phyloP scores from a whole-genome alignment of 2,797 vertebrate species.

The Pteronotus mesoamericanus region DNA sequence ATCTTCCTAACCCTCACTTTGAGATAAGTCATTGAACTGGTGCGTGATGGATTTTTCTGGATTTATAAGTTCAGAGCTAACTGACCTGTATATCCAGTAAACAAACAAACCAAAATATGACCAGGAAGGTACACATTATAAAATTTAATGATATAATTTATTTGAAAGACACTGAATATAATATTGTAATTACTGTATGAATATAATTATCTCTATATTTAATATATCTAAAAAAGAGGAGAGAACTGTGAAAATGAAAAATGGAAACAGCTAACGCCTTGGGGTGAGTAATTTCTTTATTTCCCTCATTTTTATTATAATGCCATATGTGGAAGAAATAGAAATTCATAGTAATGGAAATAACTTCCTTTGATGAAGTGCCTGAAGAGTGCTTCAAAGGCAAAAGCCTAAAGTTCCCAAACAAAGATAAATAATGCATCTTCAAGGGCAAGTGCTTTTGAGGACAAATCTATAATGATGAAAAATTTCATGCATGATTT shows the following conservation, averaged over 20 bases:
- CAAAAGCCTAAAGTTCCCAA: slow-evolving; percentile 17
- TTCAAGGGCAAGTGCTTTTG: slow-evolving; percentile 45
- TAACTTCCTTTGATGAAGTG: slow-evolving; percentile 48
- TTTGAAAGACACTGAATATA: slow-evolving; percentile 9
- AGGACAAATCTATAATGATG: slow-evolving; percentile 17
- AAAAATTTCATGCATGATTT: not conserved
- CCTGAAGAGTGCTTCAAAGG: slow-evolving; percentile 38
- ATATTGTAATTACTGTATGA: slow-evolving; percentile 2
- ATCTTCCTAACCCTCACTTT: not conserved
- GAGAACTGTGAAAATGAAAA: not conserved
- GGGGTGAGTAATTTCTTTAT: slow-evolving; percentile 45
- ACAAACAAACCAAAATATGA: not conserved
- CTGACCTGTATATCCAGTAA: not conserved
- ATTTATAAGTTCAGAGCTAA: not conserved
- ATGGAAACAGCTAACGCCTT: slow-evolving; percentile 38
- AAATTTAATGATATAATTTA: not conserved
- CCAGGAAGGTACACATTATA: not conserved
- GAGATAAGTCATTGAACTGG: not conserved
- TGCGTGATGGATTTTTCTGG: not conserved
- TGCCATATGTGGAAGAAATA: slow-evolving; percentile 6
- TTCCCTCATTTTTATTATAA: slow-evolving; percentile 47
- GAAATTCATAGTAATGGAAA: slow-evolving; percentile 45
- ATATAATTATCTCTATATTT: slow-evolving; percentile 25
- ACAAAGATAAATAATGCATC: slow-evolving; percentile 44
- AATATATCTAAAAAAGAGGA: not conserved